Conservation (phyloP, 2,888 invertebrate species). For the Metallyticus violacea region DNA sequence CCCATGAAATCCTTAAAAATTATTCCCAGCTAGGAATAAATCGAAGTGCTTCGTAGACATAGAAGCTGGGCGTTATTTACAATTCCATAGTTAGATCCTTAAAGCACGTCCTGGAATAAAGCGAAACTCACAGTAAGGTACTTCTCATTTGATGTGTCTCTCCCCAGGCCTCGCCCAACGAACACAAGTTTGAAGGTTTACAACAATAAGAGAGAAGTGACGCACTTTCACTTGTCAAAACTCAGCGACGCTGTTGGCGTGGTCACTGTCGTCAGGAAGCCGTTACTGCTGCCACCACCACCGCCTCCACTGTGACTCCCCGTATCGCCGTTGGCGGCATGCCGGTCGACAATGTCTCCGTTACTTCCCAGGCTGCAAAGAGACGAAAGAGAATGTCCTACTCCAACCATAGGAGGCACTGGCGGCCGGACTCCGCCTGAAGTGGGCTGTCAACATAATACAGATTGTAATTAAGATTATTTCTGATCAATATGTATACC, state of each 20-base stretch:
- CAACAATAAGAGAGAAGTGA: not conserved
- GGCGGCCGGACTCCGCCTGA: not conserved
- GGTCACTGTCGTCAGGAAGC: not conserved
- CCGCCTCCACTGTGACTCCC: not conserved
- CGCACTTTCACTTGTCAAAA: slow-evolving; percentile 18
- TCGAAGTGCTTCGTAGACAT: too few species aligned
- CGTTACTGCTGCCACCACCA: not conserved
- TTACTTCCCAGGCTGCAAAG: slow-evolving; percentile 8
- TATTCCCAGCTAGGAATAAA: too few species aligned
- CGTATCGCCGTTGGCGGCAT: slow-evolving; percentile 8
- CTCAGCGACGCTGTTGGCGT: not conserved
- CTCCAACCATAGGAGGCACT: slow-evolving; percentile 6
- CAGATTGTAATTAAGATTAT: not conserved
- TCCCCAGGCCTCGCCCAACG: not conserved
- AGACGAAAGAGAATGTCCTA: slow-evolving; percentile 4
- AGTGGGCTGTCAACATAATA: slow-evolving; percentile 7
- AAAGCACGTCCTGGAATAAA: too few species aligned
- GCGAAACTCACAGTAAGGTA: too few species aligned
- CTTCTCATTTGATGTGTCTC: too few species aligned
- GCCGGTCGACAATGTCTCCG: slow-evolving; percentile 8
- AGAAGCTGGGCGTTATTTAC: too few species aligned
- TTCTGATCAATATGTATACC: not conserved
- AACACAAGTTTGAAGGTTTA: too few species aligned
- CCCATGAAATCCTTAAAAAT: too few species aligned
- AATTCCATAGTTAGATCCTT: too few species aligned